Evolutionary conservation across 2,113 vertebrate genomes (phyloP).

Genomic region (Candoia aspera): DNA sequence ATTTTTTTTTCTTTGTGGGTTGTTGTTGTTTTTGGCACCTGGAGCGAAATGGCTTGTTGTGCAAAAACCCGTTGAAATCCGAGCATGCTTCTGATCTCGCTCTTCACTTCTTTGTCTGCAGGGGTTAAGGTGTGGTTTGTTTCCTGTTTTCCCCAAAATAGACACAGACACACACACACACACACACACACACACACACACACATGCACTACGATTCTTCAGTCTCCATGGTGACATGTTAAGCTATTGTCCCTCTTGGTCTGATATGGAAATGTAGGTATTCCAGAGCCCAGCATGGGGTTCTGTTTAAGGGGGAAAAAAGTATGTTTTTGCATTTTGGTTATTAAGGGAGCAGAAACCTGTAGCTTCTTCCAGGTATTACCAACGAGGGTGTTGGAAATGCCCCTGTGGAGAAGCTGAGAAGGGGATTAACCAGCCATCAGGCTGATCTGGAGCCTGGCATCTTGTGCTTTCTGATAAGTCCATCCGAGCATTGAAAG

Average conservation of each 20-base stretch:
- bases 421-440: conserved; percentile 25
- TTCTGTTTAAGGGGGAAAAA: neutral
- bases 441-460: fast-evolving
- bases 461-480: conserved; percentile 22
- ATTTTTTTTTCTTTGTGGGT: no score
- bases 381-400: neutral
- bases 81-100: neutral
- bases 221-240: conserved; percentile 24
- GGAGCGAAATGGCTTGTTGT: no score
- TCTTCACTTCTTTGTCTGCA: neutral
- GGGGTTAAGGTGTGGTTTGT: neutral
- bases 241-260: neutral
- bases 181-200: neutral
- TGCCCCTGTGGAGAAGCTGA: neutral
- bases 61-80: neutral
- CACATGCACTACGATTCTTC: neutral
- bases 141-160: neutral
- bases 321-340: neutral
- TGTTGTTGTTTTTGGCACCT: no score
- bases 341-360: neutral
- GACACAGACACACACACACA: no score
- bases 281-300: neutral
- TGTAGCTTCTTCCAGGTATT: neutral
- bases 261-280: neutral
- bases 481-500: conserved; percentile 10